Conservation (phyloP, 2,888 invertebrate species). For the Oscheius sp. region DNA sequence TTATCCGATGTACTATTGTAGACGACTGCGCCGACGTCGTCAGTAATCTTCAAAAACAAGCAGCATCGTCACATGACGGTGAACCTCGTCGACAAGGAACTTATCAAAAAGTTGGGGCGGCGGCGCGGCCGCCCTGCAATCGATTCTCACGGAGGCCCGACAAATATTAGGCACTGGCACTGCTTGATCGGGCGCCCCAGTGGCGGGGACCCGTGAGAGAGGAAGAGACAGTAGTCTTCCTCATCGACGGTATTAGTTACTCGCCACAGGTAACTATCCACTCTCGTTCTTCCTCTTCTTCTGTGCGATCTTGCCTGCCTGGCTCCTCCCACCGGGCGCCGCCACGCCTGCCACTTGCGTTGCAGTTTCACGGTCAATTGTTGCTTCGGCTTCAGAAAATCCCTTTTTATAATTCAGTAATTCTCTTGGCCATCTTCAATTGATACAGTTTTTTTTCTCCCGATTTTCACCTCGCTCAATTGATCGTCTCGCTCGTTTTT, state of each 20-base stretch:
- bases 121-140: constrained; percentile 41
- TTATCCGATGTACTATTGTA: neutral
- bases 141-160: constrained; percentile 26
- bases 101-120: constrained; percentile 38
- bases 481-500: neutral
- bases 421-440: neutral
- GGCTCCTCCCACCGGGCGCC: constrained; percentile 28
- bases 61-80: constrained; percentile 4
- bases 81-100: constrained; percentile 34
- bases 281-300: neutral
- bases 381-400: neutral
- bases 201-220: neutral
- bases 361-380: constrained; percentile 27
- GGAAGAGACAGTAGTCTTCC: neutral
- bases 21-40: neutral
- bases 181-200: constrained; percentile 6
- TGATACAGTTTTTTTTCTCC: neutral
- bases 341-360: constrained; percentile 30
- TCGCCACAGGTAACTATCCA: neutral
- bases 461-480: neutral
- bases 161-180: constrained; percentile 34
- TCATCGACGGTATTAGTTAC: too few species aligned
- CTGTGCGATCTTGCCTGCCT: constrained; percentile 14
- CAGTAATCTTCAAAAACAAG: constrained; percentile 14
- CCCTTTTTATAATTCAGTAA: too few species aligned